Percentiles rank a stretch among this genome's conserved stretches.
phyloP scores from a whole-genome alignment of 1,140 invertebrate species.

The Spodoptera frugiperda region DNA sequence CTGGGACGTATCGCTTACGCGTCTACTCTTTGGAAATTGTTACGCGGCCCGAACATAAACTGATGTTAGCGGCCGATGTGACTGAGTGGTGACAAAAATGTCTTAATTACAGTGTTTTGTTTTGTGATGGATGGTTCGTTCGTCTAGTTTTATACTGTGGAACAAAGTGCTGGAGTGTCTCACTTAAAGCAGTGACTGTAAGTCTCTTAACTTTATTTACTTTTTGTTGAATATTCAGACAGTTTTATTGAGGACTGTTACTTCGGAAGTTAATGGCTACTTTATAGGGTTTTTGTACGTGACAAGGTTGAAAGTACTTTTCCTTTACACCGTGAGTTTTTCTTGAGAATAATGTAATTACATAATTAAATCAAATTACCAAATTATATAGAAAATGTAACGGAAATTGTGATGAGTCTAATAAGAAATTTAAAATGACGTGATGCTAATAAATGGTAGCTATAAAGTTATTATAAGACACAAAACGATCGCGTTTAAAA shows the following conservation, averaged over 20 bases:
- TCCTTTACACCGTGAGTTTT: too few relatives aligned
- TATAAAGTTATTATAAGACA: too few relatives aligned
- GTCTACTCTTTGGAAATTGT: slow-evolving; percentile 54
- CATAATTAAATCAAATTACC: too few relatives aligned
- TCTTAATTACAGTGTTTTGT: slow-evolving; percentile 65
- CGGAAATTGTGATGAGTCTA: too few relatives aligned
- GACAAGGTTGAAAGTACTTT: slow-evolving; percentile 1
- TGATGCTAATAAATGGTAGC: too few relatives aligned
- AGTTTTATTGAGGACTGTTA: slow-evolving; percentile 28
- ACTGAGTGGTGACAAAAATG: slow-evolving; percentile 61
- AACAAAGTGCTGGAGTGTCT: slow-evolving; percentile 38
- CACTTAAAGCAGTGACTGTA: slow-evolving; percentile 33
- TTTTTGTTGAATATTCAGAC: slow-evolving; percentile 14
- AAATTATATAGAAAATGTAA: too few relatives aligned
- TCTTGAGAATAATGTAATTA: too few relatives aligned
- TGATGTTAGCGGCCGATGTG: slow-evolving; percentile 16
- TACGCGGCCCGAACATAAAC: slow-evolving; percentile 47
- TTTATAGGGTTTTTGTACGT: slow-evolving; percentile 13
- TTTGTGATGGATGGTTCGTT: slow-evolving; percentile 56
- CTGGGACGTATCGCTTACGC: slow-evolving; percentile 66
- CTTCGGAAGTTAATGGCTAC: slow-evolving; percentile 27
- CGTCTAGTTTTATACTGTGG: slow-evolving; percentile 23
- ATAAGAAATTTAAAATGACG: too few relatives aligned
- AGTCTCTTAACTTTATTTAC: slow-evolving; percentile 40
- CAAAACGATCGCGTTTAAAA: too few relatives aligned